Percentiles rank a stretch among this genome's conserved stretches.
These are phyloP conservation scores for Nibea coibor DNA, from an alignment of 2,113 vertebrate species.

Conservation along the genomic window DNA sequence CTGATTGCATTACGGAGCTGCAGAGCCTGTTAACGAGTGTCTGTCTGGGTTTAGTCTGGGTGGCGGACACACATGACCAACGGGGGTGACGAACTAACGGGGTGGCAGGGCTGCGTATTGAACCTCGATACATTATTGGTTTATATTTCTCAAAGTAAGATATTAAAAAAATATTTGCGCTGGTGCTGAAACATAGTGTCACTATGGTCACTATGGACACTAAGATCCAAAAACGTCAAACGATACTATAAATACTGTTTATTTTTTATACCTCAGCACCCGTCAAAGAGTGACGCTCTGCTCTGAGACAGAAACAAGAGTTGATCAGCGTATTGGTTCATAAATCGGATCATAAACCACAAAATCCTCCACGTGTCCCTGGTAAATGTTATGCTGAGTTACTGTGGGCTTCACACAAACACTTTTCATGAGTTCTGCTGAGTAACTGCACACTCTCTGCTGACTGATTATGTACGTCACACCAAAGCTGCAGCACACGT, in stretches of 20 bases:
- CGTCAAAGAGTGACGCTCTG: background rate
- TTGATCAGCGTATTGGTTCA: background rate
- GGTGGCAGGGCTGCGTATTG: background rate
- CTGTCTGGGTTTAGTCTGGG: slow-evolving; percentile 43
- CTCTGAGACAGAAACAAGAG: background rate
- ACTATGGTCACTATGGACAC: too few relatives aligned
- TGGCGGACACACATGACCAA: slow-evolving; percentile 28
- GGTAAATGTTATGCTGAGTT: background rate
- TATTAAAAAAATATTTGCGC: too few relatives aligned
- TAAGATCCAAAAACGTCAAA: too few relatives aligned
- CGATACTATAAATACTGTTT: too few relatives aligned
- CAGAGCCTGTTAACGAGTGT: slow-evolving; percentile 22
- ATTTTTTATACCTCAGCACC: too few relatives aligned
- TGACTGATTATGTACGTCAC: background rate
- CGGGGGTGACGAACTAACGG: background rate
- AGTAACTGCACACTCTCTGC: background rate
- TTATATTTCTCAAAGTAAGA: too few relatives aligned
- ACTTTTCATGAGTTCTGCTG: background rate
- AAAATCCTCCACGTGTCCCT: background rate
- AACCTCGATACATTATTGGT: background rate
- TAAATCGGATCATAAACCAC: background rate
- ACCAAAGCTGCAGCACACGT: background rate
- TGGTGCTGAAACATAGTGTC: too few relatives aligned
- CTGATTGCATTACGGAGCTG: slow-evolving; percentile 55
- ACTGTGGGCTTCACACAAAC: background rate